Evolutionary conservation across 1,140 invertebrate species (phyloP).

Genomic region (Drosophila kepulauana): DNA sequence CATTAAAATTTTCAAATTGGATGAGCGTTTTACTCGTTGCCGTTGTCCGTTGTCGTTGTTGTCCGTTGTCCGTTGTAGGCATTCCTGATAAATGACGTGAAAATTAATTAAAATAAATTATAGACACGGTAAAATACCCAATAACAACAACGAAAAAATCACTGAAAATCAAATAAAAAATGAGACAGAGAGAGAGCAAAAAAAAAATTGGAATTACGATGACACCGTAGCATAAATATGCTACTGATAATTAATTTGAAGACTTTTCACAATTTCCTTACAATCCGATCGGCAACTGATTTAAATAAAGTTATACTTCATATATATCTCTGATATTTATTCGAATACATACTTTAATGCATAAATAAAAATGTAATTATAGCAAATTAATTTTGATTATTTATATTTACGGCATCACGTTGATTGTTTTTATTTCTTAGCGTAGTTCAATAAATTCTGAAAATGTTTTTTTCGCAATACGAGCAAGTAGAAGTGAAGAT

Average conservation of each 20-base stretch:
- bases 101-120: slow-evolving; percentile 79
- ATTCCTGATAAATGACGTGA: slow-evolving; percentile 72
- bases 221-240: slow-evolving; percentile 13
- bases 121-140: slow-evolving; percentile 22
- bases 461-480: too few species aligned
- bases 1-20: slow-evolving; percentile 65
- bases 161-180: slow-evolving; percentile 2
- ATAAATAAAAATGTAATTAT: too few species aligned
- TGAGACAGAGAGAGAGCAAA: not conserved
- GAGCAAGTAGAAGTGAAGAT: too few species aligned
- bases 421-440: too few species aligned
- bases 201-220: not conserved
- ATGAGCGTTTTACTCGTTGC: slow-evolving; percentile 36
- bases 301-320: too few species aligned
- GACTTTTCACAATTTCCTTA: not conserved
- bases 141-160: not conserved
- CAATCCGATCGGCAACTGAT: not conserved
- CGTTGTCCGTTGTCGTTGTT: slow-evolving; percentile 15
- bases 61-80: slow-evolving; percentile 17
- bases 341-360: too few species aligned
- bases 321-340: too few species aligned
- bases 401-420: not conserved
- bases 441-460: too few species aligned
- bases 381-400: not conserved
- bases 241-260: slow-evolving; percentile 14